Base-by-base conservation (phyloP, 2,888 invertebrate species). In the Amiota minor region DNA sequence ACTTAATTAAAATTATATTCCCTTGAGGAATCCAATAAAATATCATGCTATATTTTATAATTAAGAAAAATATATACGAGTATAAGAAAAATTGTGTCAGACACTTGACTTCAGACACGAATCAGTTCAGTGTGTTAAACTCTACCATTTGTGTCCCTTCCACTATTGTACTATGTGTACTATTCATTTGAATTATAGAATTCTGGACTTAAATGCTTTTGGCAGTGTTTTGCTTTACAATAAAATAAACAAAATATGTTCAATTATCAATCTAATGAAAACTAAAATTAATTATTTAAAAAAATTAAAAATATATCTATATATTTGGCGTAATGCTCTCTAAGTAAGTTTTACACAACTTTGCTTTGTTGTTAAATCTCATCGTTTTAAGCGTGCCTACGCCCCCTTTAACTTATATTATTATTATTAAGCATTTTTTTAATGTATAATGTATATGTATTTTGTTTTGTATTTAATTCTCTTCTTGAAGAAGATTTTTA, bases 401-500 rank as follows among this genome's bases (percentile, higher is more conserved):
- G 23, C 23, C 23, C 23, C 23, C 23, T 23, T 23, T 23, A 23
- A 23, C 23, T 23, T 23, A 23, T 23, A 2, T 23, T 23, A 23
- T 23, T 23, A 23, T 23, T 23, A 2, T 23, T 3, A 23, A 2
- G 23, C 3, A 23, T 23, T 23, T 23, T 23, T 23, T 23, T 35
- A 6, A 35, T 35, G 2, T 35, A n/a, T n/a, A n/a, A n/a, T n/a
- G 2, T 6, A 35, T 35, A 6, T 4, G 1, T 23, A 20, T 12
- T 18, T 23, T 18, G 9, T 11, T 45, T 14, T 65, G 49, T 16
- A 18, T 65, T 47, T 16, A 46, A n/a, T n/a, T n/a, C n/a, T 46
- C 47, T 45, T 47, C 10, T 59, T 16, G 8, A 18, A 4, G 20
- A 0, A 16, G 35, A 14, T 61, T 50, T 68, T 78, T 75, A 86